A percentile compares a stretch with the other conserved stretches of the same genome.
Conservation (phyloP, 1,140 invertebrate species). For the Zaprionus davidi region DNA sequence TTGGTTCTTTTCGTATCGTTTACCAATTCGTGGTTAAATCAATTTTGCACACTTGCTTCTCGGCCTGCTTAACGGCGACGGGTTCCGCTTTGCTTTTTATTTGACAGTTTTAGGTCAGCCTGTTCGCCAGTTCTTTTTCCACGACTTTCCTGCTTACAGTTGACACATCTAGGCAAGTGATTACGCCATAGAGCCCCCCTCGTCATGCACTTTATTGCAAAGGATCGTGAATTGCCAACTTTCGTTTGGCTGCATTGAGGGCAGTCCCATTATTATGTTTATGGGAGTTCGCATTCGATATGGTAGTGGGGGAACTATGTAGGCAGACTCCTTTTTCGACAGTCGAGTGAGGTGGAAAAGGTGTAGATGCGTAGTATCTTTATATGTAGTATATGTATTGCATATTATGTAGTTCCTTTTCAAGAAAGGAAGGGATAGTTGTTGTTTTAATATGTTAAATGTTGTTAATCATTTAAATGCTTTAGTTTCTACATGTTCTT, state of each 20-base stretch:
- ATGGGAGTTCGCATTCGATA: not conserved
- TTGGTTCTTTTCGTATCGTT: constrained; percentile 61
- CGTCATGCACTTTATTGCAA: constrained; percentile 41
- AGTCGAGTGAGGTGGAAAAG: not conserved
- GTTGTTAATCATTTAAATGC: no score
- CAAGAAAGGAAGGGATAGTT: not conserved
- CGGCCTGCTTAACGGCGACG: constrained; percentile 2
- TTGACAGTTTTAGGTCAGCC: constrained; percentile 75
- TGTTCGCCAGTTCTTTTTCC: constrained; percentile 32
- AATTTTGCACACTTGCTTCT: constrained; percentile 70
- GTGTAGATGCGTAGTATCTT: no score
- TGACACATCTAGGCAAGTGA: constrained; percentile 49
- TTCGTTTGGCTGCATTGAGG: constrained; percentile 14
- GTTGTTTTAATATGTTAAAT: no score
- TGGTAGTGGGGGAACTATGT: not conserved
- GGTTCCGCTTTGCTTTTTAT: constrained; percentile 30
- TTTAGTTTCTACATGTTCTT: no score
- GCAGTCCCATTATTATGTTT: constrained; percentile 2
- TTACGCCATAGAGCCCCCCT: constrained; percentile 41
- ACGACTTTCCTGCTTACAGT: constrained; percentile 24
- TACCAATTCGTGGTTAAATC: constrained; percentile 80
- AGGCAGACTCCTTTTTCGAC: not conserved
- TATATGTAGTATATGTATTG: not conserved
- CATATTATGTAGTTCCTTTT: not conserved
- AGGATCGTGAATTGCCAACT: constrained; percentile 51